phyloP scores from a whole-genome alignment of 1,140 invertebrate species.

The Himalopsyche phryganea region DNA sequence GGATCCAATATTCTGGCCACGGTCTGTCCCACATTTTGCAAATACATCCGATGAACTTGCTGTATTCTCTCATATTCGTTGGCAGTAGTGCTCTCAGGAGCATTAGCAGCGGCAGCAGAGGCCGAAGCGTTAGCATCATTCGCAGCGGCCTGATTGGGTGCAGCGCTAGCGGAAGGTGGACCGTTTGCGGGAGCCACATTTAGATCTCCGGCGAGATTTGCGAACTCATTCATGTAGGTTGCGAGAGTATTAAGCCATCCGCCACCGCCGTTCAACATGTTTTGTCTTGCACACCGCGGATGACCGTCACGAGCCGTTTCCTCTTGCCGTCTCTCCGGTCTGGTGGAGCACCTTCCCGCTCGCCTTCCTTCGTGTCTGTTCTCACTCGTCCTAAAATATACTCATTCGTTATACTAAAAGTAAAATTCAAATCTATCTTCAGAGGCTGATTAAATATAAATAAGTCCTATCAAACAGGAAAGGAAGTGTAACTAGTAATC shows the following conservation, averaged over 20 bases:
- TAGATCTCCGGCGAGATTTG: conserved; percentile 47
- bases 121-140: background rate
- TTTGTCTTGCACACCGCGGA: conserved; percentile 10
- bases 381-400: conserved; percentile 9
- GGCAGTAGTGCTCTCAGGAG: background rate
- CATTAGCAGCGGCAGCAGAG: background rate
- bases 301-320: conserved; percentile 29
- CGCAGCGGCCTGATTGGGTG: background rate
- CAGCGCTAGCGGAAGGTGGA: background rate
- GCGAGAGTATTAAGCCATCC: conserved; percentile 47
- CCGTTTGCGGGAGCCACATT: conserved; percentile 13
- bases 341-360: conserved; percentile 34
- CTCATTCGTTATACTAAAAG: too few relatives aligned
- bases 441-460: too few relatives aligned
- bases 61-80: background rate
- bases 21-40: conserved; percentile 11
- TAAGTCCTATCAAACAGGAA: too few relatives aligned
- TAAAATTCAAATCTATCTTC: too few relatives aligned
- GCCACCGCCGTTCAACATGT: conserved; percentile 18
- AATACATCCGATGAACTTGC: conserved; percentile 3
- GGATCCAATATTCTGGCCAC: conserved; percentile 15
- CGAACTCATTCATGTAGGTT: conserved; percentile 49
- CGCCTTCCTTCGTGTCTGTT: conserved; percentile 1
- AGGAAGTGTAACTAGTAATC: too few relatives aligned
- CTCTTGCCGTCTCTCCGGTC: conserved; percentile 32